Evolutionary conservation across 2,113 vertebrate genomes (phyloP).

Genomic region (Saccopteryx leptura): DNA sequence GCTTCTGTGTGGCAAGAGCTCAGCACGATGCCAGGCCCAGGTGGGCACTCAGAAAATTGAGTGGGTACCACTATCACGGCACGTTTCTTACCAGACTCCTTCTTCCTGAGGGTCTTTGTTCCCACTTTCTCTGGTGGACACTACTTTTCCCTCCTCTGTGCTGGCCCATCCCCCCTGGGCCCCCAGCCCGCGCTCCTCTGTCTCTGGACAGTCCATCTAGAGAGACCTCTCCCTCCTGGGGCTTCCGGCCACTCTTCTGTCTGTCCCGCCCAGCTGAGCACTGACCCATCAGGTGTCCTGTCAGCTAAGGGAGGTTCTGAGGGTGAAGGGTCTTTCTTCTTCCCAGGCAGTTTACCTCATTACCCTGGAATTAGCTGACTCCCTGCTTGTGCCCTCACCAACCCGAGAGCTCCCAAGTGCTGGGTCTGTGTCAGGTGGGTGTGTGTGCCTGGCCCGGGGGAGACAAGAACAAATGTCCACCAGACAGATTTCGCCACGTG

Average conservation of each 20-base stretch:
- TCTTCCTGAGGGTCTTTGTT: background rate
- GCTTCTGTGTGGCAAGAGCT: rapidly evolving
- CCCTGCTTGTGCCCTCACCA: background rate
- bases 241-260: rapidly evolving
- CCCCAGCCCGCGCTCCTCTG: background rate
- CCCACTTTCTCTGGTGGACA: background rate
- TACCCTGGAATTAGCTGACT: background rate
- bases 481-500: background rate
- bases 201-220: rapidly evolving
- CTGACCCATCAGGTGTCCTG: background rate
- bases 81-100: rapidly evolving
- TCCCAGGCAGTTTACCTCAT: background rate
- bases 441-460: background rate
- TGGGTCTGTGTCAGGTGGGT: background rate
- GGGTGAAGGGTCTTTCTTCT: background rate
- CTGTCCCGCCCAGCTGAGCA: background rate
- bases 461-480: background rate
- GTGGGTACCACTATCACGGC: rapidly evolving
- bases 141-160: background rate
- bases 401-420: background rate
- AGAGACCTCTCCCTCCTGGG: background rate
- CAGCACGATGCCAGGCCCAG: too few relatives aligned
- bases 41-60: rapidly evolving
- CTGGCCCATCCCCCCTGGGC: background rate
- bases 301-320: background rate